These are phyloP conservation scores for Cricetomys ansorgei DNA, from an alignment of 2,113 vertebrate species.

Conservation along the genomic window DNA sequence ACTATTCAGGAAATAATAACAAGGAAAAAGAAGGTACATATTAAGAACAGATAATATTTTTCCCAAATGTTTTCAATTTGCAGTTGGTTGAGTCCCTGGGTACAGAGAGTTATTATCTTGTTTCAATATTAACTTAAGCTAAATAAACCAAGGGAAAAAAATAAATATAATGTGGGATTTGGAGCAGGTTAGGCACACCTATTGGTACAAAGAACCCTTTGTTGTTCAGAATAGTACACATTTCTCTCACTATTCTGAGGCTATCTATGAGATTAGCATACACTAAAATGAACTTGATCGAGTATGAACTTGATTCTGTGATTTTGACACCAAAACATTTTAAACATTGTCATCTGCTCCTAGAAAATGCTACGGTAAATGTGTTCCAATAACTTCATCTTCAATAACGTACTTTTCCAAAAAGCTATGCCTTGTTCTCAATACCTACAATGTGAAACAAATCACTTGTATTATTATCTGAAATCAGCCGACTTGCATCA, in stretches of 20 bases:
- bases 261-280: not conserved
- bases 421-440: not conserved
- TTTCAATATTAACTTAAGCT: not conserved
- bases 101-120: not conserved
- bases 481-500: not conserved
- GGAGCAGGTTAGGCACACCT: not conserved
- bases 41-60: not conserved
- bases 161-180: not conserved
- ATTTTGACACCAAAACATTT: not conserved
- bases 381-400: slow-evolving; percentile 17
- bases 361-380: slow-evolving; percentile 22
- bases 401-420: not conserved
- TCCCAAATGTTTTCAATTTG: not conserved
- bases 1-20: not conserved
- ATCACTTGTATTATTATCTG: slow-evolving; percentile 9
- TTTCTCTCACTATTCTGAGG: not conserved
- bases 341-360: slow-evolving; percentile 5
- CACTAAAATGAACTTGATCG: too few relatives aligned
- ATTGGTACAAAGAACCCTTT: not conserved
- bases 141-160: slow-evolving; percentile 44
- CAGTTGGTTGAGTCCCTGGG: not conserved
- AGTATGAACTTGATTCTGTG: not conserved
- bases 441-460: not conserved
- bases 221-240: not conserved
- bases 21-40: not conserved